phyloP scores from a whole-genome alignment of 2,113 vertebrate genomes.

The Petromus typicus region DNA sequence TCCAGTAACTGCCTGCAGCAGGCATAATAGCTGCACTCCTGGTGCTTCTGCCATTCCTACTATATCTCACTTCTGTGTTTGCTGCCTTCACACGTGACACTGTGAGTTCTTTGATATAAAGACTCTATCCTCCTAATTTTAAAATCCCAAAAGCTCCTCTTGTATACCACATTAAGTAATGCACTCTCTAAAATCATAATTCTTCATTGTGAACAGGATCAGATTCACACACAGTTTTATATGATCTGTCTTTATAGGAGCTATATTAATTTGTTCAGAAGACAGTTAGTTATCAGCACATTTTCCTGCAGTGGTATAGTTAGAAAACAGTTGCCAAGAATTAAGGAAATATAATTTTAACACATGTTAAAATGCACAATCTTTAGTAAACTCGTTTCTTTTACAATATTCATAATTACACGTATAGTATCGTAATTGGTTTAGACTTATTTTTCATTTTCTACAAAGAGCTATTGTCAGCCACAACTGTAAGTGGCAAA shows the following conservation, averaged over 20 bases:
- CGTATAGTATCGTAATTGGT: conserved; percentile 73
- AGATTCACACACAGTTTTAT: background rate
- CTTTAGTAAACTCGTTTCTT: conserved; percentile 57
- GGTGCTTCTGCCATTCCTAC: background rate
- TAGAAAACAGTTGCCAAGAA: conserved; percentile 48
- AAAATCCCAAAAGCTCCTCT: background rate
- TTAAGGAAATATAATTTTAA: conserved; percentile 27
- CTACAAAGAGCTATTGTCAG: conserved; percentile 68
- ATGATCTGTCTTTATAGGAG: background rate
- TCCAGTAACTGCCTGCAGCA: background rate
- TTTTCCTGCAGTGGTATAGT: background rate
- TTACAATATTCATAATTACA: conserved; percentile 77
- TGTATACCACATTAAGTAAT: background rate
- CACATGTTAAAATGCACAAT: conserved; percentile 7
- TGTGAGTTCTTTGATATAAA: background rate
- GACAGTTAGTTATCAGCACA: background rate
- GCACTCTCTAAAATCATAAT: background rate
- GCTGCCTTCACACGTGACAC: background rate
- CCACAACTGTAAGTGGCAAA: conserved; percentile 60
- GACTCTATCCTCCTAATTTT: background rate
- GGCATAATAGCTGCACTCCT: background rate
- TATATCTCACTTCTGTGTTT: background rate
- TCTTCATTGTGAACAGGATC: background rate
- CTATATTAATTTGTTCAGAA: background rate
- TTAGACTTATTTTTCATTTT: conserved; percentile 73